phyloP scores from a whole-genome alignment of 2,797 vertebrate genomes.

The Anableps anableps region DNA sequence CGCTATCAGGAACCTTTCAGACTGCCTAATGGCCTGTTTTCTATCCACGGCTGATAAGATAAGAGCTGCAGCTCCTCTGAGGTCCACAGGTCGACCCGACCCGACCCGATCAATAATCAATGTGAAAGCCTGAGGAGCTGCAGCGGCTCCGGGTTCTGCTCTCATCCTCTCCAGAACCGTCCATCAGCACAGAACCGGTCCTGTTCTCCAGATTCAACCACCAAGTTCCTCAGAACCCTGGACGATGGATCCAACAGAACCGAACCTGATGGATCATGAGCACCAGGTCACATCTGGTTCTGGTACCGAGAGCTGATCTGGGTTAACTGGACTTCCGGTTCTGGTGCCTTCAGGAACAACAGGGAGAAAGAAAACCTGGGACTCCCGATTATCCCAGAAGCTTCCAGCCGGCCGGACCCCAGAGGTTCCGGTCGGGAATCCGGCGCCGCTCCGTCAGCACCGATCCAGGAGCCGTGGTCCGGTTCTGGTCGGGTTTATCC shows the following conservation, averaged over 20 bases:
- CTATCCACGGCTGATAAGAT: slow-evolving; percentile 74
- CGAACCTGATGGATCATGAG: background rate
- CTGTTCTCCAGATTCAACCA: background rate
- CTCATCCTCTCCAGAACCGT: background rate
- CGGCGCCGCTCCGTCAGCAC: too few species aligned
- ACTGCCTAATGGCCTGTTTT: slow-evolving; percentile 62
- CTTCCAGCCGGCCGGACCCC: too few species aligned
- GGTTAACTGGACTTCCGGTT: background rate
- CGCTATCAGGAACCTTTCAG: slow-evolving; percentile 77
- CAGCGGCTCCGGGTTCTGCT: background rate
- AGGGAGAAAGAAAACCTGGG: too few species aligned
- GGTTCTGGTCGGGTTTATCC: slow-evolving; percentile 33
- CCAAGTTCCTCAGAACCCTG: background rate
- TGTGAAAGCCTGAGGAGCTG: too few species aligned
- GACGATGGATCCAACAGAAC: background rate
- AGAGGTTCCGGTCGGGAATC: too few species aligned
- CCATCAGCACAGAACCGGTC: background rate
- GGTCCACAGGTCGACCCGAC: background rate
- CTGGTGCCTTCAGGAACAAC: too few species aligned
- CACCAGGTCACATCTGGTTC: background rate
- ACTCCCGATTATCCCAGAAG: too few species aligned
- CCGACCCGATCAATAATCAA: background rate
- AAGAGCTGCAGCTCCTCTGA: slow-evolving; percentile 27
- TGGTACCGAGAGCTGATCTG: background rate
- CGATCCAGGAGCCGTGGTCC: too few species aligned